A percentile compares a stretch with the other conserved stretches of the same genome.
Evolutionary conservation across 2,797 vertebrate genomes (phyloP).

Genomic region (Syngnathus acus): DNA sequence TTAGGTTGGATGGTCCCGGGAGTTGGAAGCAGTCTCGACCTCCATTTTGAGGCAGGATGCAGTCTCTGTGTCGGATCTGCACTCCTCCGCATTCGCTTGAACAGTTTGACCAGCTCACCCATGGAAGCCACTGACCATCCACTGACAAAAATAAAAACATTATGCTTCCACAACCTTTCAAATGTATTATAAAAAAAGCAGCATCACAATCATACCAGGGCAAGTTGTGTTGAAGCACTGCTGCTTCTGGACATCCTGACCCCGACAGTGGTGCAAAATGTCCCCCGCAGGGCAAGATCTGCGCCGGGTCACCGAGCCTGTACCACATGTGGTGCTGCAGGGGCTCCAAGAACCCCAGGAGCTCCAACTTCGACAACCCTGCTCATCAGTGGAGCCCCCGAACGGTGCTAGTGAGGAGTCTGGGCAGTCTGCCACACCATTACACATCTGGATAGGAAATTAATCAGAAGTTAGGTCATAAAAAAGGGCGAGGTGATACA

Average conservation of each 20-base stretch:
- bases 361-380: constrained; percentile 73
- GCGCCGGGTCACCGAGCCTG: constrained; percentile 60
- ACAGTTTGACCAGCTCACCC: constrained; percentile 82
- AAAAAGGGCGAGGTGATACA: not conserved
- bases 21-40: constrained; percentile 70
- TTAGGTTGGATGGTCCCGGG: constrained; percentile 32
- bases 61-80: constrained; percentile 69
- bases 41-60: constrained; percentile 70
- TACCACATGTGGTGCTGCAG: constrained; percentile 76
- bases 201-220: constrained; percentile 61
- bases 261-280: constrained; percentile 63
- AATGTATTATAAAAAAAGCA: not conserved
- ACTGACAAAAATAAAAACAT: constrained; percentile 51
- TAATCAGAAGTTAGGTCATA: not conserved
- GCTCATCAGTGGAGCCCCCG: constrained; percentile 62
- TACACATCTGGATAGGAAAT: constrained; percentile 71
- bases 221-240: constrained; percentile 79
- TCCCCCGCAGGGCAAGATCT: constrained; percentile 65
- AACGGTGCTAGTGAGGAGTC: constrained; percentile 26
- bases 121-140: constrained; percentile 77
- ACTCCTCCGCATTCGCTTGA: constrained; percentile 70
- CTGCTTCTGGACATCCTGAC: constrained; percentile 62
- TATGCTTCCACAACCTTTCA: not conserved
- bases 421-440: constrained; percentile 71
- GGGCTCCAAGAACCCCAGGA: constrained; percentile 76